These are phyloP conservation scores for Oreocharis arfaki DNA, from an alignment of 2,113 vertebrate genomes.

Conservation along the genomic window DNA sequence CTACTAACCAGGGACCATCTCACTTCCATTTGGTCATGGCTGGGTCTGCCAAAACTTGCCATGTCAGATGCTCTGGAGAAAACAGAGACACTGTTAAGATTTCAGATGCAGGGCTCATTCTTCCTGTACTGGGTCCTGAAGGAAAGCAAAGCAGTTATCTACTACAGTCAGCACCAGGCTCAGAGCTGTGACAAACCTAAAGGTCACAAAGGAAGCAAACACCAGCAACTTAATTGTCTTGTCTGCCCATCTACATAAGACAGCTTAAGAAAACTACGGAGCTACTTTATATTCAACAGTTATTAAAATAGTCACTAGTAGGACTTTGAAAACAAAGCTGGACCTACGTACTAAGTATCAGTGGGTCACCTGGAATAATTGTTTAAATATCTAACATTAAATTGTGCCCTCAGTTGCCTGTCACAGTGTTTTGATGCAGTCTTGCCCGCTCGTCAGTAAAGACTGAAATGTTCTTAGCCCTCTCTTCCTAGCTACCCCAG, in stretches of 20 bases:
- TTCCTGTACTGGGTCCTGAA: background rate
- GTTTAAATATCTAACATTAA: background rate
- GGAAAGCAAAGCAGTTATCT: background rate
- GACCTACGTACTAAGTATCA: background rate
- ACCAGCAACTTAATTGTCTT: background rate
- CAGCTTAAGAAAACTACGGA: background rate
- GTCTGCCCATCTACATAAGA: background rate
- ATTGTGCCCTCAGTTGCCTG: background rate
- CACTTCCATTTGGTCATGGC: constrained; percentile 1
- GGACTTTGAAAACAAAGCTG: background rate
- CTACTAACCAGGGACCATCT: constrained; percentile 23
- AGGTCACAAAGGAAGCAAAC: background rate
- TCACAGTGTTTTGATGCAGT: background rate
- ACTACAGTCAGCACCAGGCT: background rate
- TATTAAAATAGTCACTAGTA: background rate
- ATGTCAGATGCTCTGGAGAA: constrained; percentile 4
- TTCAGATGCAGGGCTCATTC: background rate
- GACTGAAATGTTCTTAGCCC: background rate
- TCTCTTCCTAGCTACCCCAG: background rate
- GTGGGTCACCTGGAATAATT: background rate
- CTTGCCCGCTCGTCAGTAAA: background rate
- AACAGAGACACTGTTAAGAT: constrained; percentile 6
- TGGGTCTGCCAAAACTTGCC: constrained; percentile 13
- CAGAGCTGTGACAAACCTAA: background rate
- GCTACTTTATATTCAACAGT: background rate